Percentiles rank a stretch among this genome's conserved stretches.
These are phyloP conservation scores for Brachionus asplanchnoidis DNA, from an alignment of 1,140 invertebrate genomes.

Conservation along the genomic window DNA sequence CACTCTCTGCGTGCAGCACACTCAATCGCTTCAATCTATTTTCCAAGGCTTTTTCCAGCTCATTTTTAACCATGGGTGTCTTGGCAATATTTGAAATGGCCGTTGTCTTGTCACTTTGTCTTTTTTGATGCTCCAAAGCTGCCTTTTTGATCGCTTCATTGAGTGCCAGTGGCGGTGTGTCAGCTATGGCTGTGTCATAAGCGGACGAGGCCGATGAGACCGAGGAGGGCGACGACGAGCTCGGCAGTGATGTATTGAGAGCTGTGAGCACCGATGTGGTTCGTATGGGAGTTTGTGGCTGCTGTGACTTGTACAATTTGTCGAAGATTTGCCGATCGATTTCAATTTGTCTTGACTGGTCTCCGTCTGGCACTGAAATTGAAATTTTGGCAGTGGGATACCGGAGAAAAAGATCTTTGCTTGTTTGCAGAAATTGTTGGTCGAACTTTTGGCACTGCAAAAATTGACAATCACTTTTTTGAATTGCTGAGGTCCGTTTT, in stretches of 20 bases:
- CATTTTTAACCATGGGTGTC: slow-evolving; percentile 2
- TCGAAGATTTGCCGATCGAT: slow-evolving; percentile 30
- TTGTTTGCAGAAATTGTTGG: slow-evolving; percentile 16
- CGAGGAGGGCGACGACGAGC: slow-evolving; percentile 9
- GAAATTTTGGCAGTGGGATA: slow-evolving; percentile 38
- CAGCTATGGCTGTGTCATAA: neutral
- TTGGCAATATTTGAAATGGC: neutral
- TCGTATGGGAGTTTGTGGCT: slow-evolving; percentile 8
- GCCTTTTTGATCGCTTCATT: slow-evolving; percentile 15
- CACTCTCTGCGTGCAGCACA: neutral
- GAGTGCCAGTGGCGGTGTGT: neutral
- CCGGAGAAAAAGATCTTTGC: neutral
- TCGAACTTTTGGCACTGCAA: slow-evolving; percentile 23
- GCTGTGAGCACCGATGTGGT: slow-evolving; percentile 12
- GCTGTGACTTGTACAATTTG: slow-evolving; percentile 11
- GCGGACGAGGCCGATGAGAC: slow-evolving; percentile 1
- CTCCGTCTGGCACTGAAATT: neutral
- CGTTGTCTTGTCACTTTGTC: neutral
- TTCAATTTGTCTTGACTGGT: slow-evolving; percentile 1
- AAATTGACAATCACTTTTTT: slow-evolving; percentile 1
- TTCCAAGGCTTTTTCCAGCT: neutral
- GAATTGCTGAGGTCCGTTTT: neutral
- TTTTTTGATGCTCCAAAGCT: neutral
- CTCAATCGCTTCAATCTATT: neutral
- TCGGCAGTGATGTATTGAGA: neutral